These are phyloP conservation scores for Beris morrisii DNA, from an alignment of 2,888 invertebrate species.

Conservation along the genomic window DNA sequence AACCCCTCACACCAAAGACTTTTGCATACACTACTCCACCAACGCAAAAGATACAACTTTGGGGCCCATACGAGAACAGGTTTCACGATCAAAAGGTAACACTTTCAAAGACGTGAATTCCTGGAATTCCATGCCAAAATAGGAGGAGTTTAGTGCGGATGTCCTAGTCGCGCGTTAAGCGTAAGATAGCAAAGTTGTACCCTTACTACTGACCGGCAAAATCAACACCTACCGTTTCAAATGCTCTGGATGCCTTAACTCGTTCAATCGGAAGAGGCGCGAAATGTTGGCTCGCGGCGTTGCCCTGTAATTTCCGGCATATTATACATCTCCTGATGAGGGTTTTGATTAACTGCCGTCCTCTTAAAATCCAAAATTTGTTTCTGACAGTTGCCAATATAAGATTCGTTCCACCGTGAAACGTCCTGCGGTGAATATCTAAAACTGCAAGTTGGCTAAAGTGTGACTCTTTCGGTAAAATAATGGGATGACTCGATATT, in stretches of 20 bases:
- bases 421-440: neutral
- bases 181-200: too few species aligned
- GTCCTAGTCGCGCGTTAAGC: too few species aligned
- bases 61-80: too few species aligned
- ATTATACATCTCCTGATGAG: constrained; percentile 30
- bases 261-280: constrained; percentile 29
- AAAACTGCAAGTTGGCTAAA: neutral
- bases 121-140: too few species aligned
- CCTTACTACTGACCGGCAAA: too few species aligned
- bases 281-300: constrained; percentile 20
- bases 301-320: constrained; percentile 23
- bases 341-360: constrained; percentile 20
- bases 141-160: too few species aligned
- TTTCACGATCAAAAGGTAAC: too few species aligned
- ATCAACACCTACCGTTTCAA: constrained; percentile 20
- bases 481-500: neutral
- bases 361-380: constrained; percentile 16
- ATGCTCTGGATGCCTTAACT: constrained; percentile 17
- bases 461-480: neutral
- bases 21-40: too few species aligned
- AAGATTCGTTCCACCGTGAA: neutral
- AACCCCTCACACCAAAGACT: too few species aligned
- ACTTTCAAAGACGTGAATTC: too few species aligned
- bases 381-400: neutral
- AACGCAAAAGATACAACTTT: too few species aligned